phyloP scores from a whole-genome alignment of 2,888 invertebrate genomes.

The Platypus cylindrus region DNA sequence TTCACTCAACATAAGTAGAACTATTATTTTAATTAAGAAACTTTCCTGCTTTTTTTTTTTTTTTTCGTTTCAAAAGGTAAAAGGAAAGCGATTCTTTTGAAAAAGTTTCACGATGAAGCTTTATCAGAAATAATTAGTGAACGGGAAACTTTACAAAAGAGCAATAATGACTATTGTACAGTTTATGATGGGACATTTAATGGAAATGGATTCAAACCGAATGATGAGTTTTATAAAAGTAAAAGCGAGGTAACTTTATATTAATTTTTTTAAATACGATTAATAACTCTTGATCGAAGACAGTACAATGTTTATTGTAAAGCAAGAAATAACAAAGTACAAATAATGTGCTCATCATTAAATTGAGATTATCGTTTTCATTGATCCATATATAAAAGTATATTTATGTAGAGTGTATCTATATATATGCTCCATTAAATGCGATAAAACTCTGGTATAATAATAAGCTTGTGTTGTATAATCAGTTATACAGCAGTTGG shows the following conservation, averaged over 20 bases:
- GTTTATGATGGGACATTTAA: constrained; percentile 28
- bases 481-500: too few species aligned
- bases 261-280: background rate
- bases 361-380: too few species aligned
- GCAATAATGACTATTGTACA: constrained; percentile 27
- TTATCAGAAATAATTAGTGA: constrained; percentile 25
- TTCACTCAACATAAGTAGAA: too few species aligned
- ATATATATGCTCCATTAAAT: too few species aligned
- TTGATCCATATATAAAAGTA: too few species aligned
- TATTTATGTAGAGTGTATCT: too few species aligned
- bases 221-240: constrained; percentile 18
- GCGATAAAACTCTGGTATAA: too few species aligned
- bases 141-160: constrained; percentile 18
- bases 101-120: constrained; percentile 25
- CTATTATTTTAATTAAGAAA: background rate
- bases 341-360: too few species aligned
- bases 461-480: too few species aligned
- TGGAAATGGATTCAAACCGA: constrained; percentile 21
- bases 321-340: too few species aligned
- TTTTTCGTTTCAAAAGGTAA: constrained; percentile 18
- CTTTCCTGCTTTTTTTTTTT: background rate
- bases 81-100: constrained; percentile 20
- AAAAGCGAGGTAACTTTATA: constrained; percentile 14
- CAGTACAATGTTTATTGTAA: too few species aligned
- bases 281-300: too few species aligned